phyloP scores from a whole-genome alignment of 2,888 invertebrate genomes.

The Tachystola acroxantha region DNA sequence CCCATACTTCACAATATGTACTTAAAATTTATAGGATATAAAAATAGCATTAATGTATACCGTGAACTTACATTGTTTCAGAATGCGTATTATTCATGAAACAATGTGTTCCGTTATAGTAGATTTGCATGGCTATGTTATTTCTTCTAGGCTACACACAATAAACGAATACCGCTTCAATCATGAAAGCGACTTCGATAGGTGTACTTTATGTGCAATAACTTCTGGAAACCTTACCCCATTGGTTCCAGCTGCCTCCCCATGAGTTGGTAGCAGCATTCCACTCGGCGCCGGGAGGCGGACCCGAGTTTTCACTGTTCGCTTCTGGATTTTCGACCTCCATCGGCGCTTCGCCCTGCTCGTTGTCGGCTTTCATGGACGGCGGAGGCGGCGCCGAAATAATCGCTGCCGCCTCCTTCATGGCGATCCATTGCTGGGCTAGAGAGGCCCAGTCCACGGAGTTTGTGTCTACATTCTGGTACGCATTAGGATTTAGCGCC shows the following conservation, averaged over 20 bases:
- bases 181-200: too few relatives aligned
- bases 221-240: conserved; percentile 54
- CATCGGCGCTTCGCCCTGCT: conserved; percentile 93
- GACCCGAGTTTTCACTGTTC: conserved; percentile 46
- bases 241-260: conserved; percentile 65
- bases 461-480: conserved; percentile 89
- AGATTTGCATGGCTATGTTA: too few relatives aligned
- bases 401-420: conserved; percentile 87
- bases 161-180: too few relatives aligned
- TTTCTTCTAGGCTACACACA: too few relatives aligned
- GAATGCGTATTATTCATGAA: too few relatives aligned
- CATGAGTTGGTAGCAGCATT: conserved; percentile 55
- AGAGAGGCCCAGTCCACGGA: conserved; percentile 97
- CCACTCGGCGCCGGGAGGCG: conserved; percentile 52
- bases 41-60: too few relatives aligned
- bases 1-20: too few relatives aligned
- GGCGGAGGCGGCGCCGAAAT: conserved; percentile 80
- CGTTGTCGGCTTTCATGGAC: conserved; percentile 66
- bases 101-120: too few relatives aligned
- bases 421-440: conserved; percentile 98
- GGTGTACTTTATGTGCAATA: too few relatives aligned
- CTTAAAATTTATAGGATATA: too few relatives aligned
- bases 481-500: conserved; percentile 89
- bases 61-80: too few relatives aligned
- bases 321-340: conserved; percentile 87